Conservation (phyloP, 2,797 vertebrate species). For the Acanthurus lineatus region DNA sequence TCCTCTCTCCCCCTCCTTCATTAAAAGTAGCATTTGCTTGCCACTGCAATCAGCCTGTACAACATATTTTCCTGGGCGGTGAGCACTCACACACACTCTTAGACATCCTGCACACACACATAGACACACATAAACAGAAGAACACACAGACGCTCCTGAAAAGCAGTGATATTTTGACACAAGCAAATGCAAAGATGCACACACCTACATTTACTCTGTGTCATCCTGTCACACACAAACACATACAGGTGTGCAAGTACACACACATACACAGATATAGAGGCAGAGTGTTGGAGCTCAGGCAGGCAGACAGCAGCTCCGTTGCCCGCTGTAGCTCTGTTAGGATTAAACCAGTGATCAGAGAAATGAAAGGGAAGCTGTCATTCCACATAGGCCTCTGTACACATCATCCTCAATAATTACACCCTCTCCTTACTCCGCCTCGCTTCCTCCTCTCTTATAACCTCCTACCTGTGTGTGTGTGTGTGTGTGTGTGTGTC, state of each 20-base stretch:
- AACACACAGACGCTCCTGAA: neutral
- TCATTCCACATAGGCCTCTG: conserved; percentile 78
- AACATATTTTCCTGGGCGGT: conserved; percentile 67
- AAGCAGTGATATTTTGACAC: conserved; percentile 32
- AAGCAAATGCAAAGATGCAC: conserved; percentile 23
- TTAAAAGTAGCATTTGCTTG: conserved; percentile 79
- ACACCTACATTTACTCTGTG: conserved; percentile 38
- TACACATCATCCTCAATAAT: conserved; percentile 84
- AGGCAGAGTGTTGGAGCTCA: conserved; percentile 37
- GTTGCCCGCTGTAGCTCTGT: conserved; percentile 77
- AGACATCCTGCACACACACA: neutral
- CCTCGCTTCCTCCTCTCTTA: conserved; percentile 66
- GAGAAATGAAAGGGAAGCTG: conserved; percentile 85
- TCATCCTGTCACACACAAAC: conserved; percentile 24
- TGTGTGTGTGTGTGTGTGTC: conserved; percentile 27
- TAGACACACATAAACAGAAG: neutral
- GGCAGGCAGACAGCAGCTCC: conserved; percentile 66
- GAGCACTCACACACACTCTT: conserved; percentile 27
- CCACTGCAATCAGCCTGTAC: conserved; percentile 74
- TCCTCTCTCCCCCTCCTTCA: conserved; percentile 66
- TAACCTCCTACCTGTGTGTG: conserved; percentile 58
- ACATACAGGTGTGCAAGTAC: neutral
- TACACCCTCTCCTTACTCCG: conserved; percentile 77
- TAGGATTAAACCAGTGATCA: conserved; percentile 85
- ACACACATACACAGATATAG: conserved; percentile 5